Percentiles rank a stretch among this genome's conserved stretches.
phyloP scores from a whole-genome alignment of 2,888 invertebrate genomes.

The Mimas tiliae region DNA sequence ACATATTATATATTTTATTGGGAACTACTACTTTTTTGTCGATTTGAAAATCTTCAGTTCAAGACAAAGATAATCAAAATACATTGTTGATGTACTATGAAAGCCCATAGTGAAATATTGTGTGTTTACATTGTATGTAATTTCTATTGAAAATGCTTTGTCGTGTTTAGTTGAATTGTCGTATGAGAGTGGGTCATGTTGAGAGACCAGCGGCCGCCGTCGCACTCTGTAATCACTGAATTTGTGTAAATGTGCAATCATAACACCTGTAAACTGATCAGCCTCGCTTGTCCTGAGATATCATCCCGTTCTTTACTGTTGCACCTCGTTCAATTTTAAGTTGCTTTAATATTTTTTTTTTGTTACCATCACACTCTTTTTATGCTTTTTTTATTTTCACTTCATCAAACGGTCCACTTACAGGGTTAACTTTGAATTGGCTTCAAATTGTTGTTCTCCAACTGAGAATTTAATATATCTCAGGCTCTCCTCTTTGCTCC shows the following conservation, averaged over 20 bases:
- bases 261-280: constrained; percentile 79
- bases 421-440: constrained; percentile 84
- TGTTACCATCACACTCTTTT: constrained; percentile 79
- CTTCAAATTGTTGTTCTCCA: constrained; percentile 77
- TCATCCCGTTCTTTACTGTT: constrained; percentile 82
- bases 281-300: constrained; percentile 84
- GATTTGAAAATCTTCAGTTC: too few relatives aligned
- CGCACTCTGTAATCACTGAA: constrained; percentile 68
- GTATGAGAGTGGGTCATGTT: constrained; percentile 2
- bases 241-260: constrained; percentile 80
- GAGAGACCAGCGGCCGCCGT: constrained; percentile 58
- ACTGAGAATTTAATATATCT: constrained; percentile 85
- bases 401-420: constrained; percentile 84
- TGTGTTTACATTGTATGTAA: too few relatives aligned
- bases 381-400: constrained; percentile 81
- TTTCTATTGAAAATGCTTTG: not conserved
- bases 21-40: too few relatives aligned
- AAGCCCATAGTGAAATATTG: too few relatives aligned
- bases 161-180: not conserved
- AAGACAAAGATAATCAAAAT: too few relatives aligned
- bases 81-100: too few relatives aligned
- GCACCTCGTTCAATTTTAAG: constrained; percentile 84
- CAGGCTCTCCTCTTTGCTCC: constrained; percentile 96
- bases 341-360: constrained; percentile 75
- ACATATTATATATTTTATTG: too few relatives aligned